phyloP scores from a whole-genome alignment of 2,888 invertebrate genomes.

The Hedya salicella region DNA sequence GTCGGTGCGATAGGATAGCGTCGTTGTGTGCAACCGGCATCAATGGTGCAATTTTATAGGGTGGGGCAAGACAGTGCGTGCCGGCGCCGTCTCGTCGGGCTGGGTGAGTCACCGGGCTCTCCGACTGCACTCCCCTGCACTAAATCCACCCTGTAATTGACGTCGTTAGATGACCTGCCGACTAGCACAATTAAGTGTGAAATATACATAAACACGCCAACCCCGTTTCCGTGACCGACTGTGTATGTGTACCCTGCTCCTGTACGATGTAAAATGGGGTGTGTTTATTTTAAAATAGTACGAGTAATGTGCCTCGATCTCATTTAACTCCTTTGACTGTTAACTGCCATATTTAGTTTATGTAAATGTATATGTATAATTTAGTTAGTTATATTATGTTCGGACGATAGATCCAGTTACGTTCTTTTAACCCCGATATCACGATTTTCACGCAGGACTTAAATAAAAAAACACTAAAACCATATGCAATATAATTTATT shows the following conservation, averaged over 20 bases:
- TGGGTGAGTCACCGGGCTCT: conserved; percentile 78
- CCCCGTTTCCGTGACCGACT: conserved; percentile 32
- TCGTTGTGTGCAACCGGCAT: conserved; percentile 18
- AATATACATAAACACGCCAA: conserved; percentile 25
- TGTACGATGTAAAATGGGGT: not conserved
- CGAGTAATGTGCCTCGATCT: conserved; percentile 4
- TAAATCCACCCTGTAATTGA: conserved; percentile 75
- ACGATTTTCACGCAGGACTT: too few relatives aligned
- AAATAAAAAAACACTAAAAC: too few relatives aligned
- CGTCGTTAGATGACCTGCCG: conserved; percentile 49
- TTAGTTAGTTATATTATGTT: too few relatives aligned
- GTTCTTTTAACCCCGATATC: too few relatives aligned
- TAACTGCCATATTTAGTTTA: too few relatives aligned
- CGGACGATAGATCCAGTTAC: too few relatives aligned
- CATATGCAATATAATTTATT: too few relatives aligned
- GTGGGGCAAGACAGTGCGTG: conserved; percentile 69
- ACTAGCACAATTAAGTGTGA: conserved; percentile 33
- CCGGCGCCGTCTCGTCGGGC: conserved; percentile 78
- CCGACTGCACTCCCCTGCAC: conserved; percentile 68
- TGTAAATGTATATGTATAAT: too few relatives aligned
- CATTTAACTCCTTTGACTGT: conserved; percentile 4
- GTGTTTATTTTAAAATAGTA: conserved; percentile 15
- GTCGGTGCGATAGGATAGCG: conserved; percentile 15
- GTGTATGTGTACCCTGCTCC: not conserved
- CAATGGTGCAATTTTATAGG: conserved; percentile 48